Base-by-base conservation (phyloP, 2,797 vertebrate genomes). In the Channa striata region DNA sequence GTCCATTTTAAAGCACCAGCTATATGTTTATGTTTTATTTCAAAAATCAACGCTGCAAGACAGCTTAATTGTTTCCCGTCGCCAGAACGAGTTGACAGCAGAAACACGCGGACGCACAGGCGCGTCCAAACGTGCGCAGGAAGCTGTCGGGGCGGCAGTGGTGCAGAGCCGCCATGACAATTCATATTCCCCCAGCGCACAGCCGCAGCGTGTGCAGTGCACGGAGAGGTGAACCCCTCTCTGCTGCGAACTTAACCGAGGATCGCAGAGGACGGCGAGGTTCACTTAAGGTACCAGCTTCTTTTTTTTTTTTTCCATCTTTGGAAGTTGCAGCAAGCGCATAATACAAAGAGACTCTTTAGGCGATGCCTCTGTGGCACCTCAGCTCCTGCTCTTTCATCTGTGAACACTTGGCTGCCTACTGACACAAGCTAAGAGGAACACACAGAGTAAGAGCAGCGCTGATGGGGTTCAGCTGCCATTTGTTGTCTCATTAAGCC, bases 401-500 rank as follows among this genome's bases (percentile, higher is more conserved):
- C 77, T 84, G 42, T 10, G 21, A 61, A 36, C 68, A 48, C 58
- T 68, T 33, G 2, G 66, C 77, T 59, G 71, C 65, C 64, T 13
- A 8, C 82, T 73, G 62, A 69, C 77, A 65, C 69, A 72, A 61
- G 50, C 60, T 43, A n/a, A 73, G 67, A 69, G 62, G 57, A 76
- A 66, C n/a, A 59, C 48, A 14, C 39, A 44, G 51, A 21, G 7
- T 30, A 40, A 68, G 39, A 51, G 43, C 50, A 37, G 61, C 1
- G 49, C 64, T 77, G 57, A 44, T 54, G 75, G 57, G 73, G 54
- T 66, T 82, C 60, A 62, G 82, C 76, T 73, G 80, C 65, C 10
- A 48, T 65, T 74, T 83, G 70, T 78, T 74, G 81, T 78, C 84
- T 88, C 83, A 84, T 87, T 88, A 84, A 47, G 43, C 63, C 16